Percentiles rank a stretch among this genome's conserved stretches.
These are phyloP conservation scores for Rousettus madagascariensis DNA, from an alignment of 2,797 vertebrate genomes.

Conservation along the genomic window DNA sequence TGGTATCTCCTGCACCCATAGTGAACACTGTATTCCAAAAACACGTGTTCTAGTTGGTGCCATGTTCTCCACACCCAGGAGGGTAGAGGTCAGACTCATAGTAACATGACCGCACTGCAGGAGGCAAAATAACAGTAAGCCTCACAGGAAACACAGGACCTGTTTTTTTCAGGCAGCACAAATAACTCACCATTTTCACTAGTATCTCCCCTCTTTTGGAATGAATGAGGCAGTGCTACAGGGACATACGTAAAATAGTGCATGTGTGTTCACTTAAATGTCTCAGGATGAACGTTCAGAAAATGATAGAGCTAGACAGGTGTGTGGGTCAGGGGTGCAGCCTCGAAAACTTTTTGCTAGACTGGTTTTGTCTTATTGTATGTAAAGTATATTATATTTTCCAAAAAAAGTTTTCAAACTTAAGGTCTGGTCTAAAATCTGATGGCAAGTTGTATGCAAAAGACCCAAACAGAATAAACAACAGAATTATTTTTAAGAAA, in stretches of 20 bases:
- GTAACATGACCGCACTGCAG: not conserved
- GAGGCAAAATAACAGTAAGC: not conserved
- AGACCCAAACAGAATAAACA: not conserved
- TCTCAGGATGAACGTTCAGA: not conserved
- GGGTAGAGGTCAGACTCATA: not conserved
- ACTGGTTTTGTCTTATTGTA: not conserved
- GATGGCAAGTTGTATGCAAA: not conserved
- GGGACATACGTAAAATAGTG: not conserved
- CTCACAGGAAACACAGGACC: not conserved
- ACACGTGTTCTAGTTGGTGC: not conserved
- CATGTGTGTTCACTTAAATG: not conserved
- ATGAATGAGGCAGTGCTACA: not conserved
- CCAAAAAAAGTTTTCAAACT: not conserved
- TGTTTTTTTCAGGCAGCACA: not conserved
- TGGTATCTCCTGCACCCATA: not conserved
- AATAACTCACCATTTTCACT: not conserved
- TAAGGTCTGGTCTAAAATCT: not conserved
- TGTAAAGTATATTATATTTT: not conserved
- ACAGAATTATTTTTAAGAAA: not conserved
- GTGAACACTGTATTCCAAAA: not conserved
- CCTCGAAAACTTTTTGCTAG: not conserved
- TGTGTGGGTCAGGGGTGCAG: not conserved
- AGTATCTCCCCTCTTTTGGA: not conserved
- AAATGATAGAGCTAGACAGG: not conserved
- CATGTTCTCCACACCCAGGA: not conserved